phyloP scores from a whole-genome alignment of 2,113 vertebrate genomes.

The Trichomycterus rosablanca region DNA sequence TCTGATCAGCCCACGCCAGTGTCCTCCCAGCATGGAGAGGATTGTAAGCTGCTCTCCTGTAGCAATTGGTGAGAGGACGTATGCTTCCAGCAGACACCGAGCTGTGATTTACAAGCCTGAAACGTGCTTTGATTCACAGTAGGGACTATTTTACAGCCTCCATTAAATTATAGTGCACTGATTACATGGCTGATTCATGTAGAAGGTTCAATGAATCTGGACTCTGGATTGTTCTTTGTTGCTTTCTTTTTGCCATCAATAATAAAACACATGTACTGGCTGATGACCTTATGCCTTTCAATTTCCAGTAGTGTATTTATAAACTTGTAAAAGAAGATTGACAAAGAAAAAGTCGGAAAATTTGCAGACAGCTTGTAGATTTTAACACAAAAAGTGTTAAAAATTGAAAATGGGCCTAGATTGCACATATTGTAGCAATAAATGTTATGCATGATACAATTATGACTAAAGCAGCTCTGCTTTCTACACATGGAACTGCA shows the following conservation, averaged over 20 bases:
- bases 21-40: constrained; percentile 42
- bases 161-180: constrained; percentile 35
- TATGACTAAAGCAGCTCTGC: too few species aligned
- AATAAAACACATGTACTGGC: background rate
- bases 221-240: too few species aligned
- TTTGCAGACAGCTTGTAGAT: too few species aligned
- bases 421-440: too few species aligned
- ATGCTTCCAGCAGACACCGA: constrained; percentile 64
- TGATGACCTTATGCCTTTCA: background rate
- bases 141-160: constrained; percentile 39
- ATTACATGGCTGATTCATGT: constrained; percentile 23
- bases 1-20: constrained; percentile 61
- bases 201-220: constrained; percentile 1
- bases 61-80: constrained; percentile 69
- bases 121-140: constrained; percentile 39
- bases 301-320: too few species aligned
- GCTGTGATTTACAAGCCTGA: constrained; percentile 63
- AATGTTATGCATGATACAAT: too few species aligned
- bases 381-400: too few species aligned
- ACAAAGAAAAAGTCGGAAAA: too few species aligned
- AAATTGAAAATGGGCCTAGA: too few species aligned
- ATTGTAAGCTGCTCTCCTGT: constrained; percentile 45
- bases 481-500: too few species aligned
- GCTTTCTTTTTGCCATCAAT: background rate
- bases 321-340: too few species aligned